phyloP scores from a whole-genome alignment of 2,113 vertebrate species.

The Oriolus oriolus region DNA sequence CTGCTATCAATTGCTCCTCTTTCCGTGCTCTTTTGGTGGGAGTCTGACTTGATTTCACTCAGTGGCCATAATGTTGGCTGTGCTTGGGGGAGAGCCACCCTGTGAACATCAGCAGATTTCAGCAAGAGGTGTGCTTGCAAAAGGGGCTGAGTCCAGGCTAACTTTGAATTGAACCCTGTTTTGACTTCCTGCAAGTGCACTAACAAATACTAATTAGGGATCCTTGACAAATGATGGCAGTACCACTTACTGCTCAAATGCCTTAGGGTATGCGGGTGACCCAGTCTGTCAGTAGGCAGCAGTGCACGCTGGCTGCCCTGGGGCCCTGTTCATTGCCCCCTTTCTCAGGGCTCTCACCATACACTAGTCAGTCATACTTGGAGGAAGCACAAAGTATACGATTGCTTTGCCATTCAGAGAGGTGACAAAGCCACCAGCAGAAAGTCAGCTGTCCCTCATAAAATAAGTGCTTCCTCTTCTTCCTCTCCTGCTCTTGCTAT shows the following conservation, averaged over 20 bases:
- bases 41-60: neutral
- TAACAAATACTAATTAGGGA: neutral
- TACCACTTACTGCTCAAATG: neutral
- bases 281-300: neutral
- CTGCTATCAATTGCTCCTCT: neutral
- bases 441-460: neutral
- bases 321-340: neutral
- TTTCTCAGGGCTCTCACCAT: neutral
- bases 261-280: rapidly evolving
- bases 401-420: neutral
- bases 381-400: neutral
- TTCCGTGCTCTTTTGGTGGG: neutral
- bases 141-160: neutral
- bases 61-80: neutral
- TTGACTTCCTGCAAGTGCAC: neutral
- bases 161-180: neutral
- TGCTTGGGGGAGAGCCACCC: neutral
- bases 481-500: neutral
- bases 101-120: neutral
- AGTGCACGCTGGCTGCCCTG: neutral
- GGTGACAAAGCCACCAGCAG: neutral
- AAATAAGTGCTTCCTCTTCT: neutral
- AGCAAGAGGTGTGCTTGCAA: neutral
- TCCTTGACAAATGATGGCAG: neutral
- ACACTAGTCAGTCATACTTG: neutral